Evolutionary conservation across 2,888 invertebrate species (phyloP).

Genomic region (Coenonympha glycerion): DNA sequence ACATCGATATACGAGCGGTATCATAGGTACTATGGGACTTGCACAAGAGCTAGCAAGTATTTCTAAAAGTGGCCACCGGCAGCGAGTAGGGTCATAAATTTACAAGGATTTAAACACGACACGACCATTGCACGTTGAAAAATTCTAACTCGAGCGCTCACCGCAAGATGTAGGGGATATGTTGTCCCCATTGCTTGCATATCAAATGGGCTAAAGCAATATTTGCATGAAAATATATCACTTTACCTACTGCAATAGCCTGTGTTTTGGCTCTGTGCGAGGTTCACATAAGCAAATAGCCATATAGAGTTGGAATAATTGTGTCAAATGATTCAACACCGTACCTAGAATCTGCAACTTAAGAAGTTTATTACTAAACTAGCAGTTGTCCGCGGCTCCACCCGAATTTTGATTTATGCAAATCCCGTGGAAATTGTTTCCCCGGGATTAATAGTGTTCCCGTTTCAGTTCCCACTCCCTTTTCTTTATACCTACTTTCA

Average conservation of each 20-base stretch:
- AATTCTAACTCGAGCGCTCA: slow-evolving; percentile 55
- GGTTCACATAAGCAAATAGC: too few species aligned
- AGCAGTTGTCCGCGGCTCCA: too few species aligned
- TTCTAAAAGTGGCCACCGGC: slow-evolving; percentile 56
- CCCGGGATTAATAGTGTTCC: too few species aligned
- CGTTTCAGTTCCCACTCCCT: too few species aligned
- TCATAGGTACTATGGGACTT: slow-evolving; percentile 39
- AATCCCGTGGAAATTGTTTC: too few species aligned
- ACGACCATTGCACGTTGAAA: slow-evolving; percentile 63
- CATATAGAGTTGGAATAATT: too few species aligned
- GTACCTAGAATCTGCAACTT: too few species aligned
- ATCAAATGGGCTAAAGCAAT: slow-evolving; percentile 25
- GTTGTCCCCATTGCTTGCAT: slow-evolving; percentile 31
- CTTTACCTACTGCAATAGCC: not conserved
- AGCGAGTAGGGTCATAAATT: slow-evolving; percentile 63
- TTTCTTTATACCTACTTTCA: too few species aligned
- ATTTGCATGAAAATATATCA: slow-evolving; percentile 14
- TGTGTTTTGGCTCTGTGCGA: not conserved
- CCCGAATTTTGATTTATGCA: too few species aligned
- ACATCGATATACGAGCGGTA: slow-evolving; percentile 22
- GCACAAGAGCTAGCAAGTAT: slow-evolving; percentile 50
- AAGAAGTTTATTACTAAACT: too few species aligned
- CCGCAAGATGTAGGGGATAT: slow-evolving; percentile 34
- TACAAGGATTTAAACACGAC: slow-evolving; percentile 64
- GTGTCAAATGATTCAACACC: too few species aligned